Evolutionary conservation across 2,888 invertebrate genomes (phyloP).

Genomic region (Diachrysia chrysitis): DNA sequence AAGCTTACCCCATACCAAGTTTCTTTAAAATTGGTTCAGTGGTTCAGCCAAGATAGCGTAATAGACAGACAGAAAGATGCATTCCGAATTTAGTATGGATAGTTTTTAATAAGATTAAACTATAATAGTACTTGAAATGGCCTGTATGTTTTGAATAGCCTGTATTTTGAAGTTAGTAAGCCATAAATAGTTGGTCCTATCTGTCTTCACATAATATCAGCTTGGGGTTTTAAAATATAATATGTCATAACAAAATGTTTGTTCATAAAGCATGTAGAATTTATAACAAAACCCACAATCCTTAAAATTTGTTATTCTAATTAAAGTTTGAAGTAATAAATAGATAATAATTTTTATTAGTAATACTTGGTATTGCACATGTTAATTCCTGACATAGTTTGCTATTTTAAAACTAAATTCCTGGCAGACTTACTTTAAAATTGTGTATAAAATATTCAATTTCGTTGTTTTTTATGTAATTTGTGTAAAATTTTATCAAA

Average conservation of each 20-base stretch:
- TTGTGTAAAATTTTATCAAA: constrained; percentile 1
- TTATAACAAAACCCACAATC: background rate
- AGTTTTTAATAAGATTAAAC: background rate
- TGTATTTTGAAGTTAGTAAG: background rate
- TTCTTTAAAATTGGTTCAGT: too few relatives aligned
- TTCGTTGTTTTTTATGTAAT: constrained; percentile 1
- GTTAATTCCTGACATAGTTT: background rate
- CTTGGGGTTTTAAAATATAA: background rate
- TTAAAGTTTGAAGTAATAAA: background rate
- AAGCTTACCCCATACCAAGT: too few relatives aligned
- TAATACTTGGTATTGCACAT: constrained; percentile 3
- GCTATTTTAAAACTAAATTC: background rate
- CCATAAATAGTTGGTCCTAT: background rate
- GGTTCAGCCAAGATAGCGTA: too few relatives aligned
- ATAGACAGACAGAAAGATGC: too few relatives aligned
- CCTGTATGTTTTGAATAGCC: too few relatives aligned
- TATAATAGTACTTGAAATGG: background rate
- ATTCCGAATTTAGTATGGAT: too few relatives aligned
- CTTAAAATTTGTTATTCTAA: constrained; percentile 1
- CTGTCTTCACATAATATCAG: background rate
- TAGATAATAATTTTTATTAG: constrained; percentile 2
- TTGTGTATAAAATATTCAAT: background rate
- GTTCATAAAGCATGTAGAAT: background rate
- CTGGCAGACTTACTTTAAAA: background rate
- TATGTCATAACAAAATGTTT: background rate